Percentiles rank a stretch among this genome's conserved stretches.
Conservation (phyloP, 2,888 invertebrate genomes). For the Apodemia hepburni region DNA sequence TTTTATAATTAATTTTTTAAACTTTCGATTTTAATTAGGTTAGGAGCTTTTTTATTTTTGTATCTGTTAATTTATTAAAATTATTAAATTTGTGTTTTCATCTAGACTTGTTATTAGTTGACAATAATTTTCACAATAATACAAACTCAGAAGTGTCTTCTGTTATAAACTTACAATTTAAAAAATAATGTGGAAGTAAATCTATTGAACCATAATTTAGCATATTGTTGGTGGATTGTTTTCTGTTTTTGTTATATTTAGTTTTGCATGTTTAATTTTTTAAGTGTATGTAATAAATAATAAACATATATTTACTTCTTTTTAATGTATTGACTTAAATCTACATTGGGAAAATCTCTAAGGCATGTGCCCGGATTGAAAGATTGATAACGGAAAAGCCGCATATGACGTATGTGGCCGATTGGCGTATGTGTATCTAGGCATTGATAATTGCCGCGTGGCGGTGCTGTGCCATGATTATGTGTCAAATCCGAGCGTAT, state of each 20-base stretch:
- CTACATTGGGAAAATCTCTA: conserved; percentile 49
- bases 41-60: background rate
- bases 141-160: background rate
- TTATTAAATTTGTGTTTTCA: background rate
- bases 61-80: conserved; percentile 10
- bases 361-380: conserved; percentile 62
- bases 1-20: background rate
- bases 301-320: conserved; percentile 25
- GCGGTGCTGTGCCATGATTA: conserved; percentile 66
- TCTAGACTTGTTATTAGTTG: background rate
- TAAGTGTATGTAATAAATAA: conserved; percentile 26
- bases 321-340: conserved; percentile 14
- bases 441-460: conserved; percentile 64
- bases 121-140: background rate
- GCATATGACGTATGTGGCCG: conserved; percentile 60
- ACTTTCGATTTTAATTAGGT: background rate
- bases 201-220: background rate
- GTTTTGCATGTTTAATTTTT: conserved; percentile 24
- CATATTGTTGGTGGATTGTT: conserved; percentile 17
- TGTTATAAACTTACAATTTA: background rate
- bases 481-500: conserved; percentile 69
- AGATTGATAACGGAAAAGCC: conserved; percentile 58
- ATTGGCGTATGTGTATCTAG: conserved; percentile 71
- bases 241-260: conserved; percentile 17
- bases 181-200: background rate